Evolutionary conservation across 1,140 invertebrate genomes (phyloP).

Genomic region (Leptestheria dahalacensis): DNA sequence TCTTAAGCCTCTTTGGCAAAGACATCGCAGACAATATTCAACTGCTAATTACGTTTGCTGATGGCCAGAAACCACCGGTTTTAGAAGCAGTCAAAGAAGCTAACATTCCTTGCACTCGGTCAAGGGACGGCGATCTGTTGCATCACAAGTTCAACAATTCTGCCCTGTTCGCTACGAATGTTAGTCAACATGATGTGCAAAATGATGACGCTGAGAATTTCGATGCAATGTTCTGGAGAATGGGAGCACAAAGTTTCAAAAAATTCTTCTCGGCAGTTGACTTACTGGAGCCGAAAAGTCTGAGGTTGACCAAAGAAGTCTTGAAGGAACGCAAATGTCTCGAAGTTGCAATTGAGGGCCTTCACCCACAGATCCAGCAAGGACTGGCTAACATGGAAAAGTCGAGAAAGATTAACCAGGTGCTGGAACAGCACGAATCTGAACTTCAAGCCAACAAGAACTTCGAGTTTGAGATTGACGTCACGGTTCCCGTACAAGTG

Average conservation of each 20-base stretch:
- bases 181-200: not conserved
- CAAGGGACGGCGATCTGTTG: not conserved
- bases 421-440: not conserved
- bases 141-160: constrained; percentile 15
- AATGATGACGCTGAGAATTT: not conserved
- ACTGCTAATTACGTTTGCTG: constrained; percentile 7
- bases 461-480: constrained; percentile 1
- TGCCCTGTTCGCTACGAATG: not conserved
- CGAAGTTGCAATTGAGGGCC: not conserved
- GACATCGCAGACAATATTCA: constrained; percentile 7
- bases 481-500: not conserved
- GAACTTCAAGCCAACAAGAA: constrained; percentile 2
- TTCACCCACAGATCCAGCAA: not conserved
- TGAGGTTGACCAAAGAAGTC: not conserved
- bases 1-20: constrained; percentile 8
- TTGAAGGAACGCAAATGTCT: not conserved
- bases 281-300: not conserved
- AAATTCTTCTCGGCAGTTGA: not conserved
- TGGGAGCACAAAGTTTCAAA: not conserved
- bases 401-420: not conserved
- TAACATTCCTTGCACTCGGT: not conserved
- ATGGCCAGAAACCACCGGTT: not conserved
- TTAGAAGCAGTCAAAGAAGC: not conserved
- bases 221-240: no score
- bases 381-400: not conserved